phyloP scores from a whole-genome alignment of 2,888 invertebrate genomes.

The Pteria penguin region DNA sequence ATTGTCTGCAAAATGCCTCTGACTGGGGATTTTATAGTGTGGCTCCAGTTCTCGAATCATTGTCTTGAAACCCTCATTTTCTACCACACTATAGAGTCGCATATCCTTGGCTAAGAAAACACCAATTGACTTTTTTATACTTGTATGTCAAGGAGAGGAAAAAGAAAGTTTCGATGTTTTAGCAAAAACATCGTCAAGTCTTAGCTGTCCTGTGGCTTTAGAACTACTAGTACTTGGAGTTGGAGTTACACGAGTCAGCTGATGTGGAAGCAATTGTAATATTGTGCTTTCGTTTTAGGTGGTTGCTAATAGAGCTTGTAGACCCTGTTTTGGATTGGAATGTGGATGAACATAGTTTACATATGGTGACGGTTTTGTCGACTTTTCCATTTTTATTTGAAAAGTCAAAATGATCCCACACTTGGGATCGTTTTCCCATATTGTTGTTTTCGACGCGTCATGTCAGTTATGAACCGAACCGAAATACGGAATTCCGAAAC shows the following conservation, averaged over 20 bases:
- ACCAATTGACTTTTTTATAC: background rate
- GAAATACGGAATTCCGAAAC: background rate
- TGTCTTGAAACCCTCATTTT: conserved; percentile 26
- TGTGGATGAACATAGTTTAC: background rate
- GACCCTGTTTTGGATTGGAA: background rate
- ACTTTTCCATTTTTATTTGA: background rate
- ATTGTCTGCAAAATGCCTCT: conserved; percentile 27
- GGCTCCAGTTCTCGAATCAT: conserved; percentile 31
- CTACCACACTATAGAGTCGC: conserved; percentile 18
- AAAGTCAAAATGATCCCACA: conserved; percentile 10
- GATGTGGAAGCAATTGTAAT: too few relatives aligned
- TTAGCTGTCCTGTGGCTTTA: too few relatives aligned
- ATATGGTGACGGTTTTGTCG: background rate
- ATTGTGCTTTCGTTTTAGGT: background rate
- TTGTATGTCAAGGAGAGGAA: too few relatives aligned
- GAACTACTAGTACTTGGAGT: too few relatives aligned
- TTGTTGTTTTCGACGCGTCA: too few relatives aligned
- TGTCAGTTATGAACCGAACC: background rate
- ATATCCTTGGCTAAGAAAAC: conserved; percentile 22
- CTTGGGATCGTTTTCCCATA: background rate
- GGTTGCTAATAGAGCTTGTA: background rate
- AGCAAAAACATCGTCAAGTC: too few relatives aligned
- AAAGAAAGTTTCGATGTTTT: too few relatives aligned
- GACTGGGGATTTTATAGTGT: conserved; percentile 16
- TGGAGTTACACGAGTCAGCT: too few relatives aligned